phyloP scores from a whole-genome alignment of 2,113 vertebrate genomes.

The Amphiprion percula region DNA sequence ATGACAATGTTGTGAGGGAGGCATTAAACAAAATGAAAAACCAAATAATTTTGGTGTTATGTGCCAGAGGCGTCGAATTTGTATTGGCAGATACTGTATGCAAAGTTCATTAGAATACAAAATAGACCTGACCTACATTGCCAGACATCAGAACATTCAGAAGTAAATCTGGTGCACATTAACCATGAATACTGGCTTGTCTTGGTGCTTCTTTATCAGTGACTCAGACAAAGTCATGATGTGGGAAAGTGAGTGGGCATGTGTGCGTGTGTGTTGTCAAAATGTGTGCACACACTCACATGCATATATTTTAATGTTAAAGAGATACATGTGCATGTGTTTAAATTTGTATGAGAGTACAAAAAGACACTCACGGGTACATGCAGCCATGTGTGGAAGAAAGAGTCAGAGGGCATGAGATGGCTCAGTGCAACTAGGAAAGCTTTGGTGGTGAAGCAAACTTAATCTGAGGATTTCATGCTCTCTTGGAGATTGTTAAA shows the following conservation, averaged over 20 bases:
- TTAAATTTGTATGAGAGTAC: slow-evolving; percentile 32
- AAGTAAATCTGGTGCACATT: slow-evolving; percentile 49
- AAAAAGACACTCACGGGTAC: slow-evolving; percentile 30
- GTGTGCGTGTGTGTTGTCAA: slow-evolving; percentile 29
- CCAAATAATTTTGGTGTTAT: slow-evolving; percentile 27
- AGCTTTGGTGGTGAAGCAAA: slow-evolving; percentile 64
- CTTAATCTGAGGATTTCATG: slow-evolving; percentile 68
- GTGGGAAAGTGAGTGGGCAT: slow-evolving; percentile 60
- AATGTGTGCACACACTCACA: slow-evolving; percentile 19
- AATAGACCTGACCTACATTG: slow-evolving; percentile 64
- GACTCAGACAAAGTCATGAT: slow-evolving; percentile 69
- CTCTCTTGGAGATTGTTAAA: slow-evolving; percentile 65
- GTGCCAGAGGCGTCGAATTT: slow-evolving; percentile 32
- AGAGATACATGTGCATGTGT: slow-evolving; percentile 7
- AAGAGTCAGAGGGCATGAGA: slow-evolving; percentile 47
- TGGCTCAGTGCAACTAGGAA: slow-evolving; percentile 41
- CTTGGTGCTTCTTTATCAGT: slow-evolving; percentile 44
- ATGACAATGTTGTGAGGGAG: slow-evolving; percentile 38
- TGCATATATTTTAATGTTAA: slow-evolving; percentile 40
- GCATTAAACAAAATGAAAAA: slow-evolving; percentile 54
- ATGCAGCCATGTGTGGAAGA: slow-evolving; percentile 47
- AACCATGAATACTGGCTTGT: slow-evolving; percentile 33
- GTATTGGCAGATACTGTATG: slow-evolving; percentile 34
- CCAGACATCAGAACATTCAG: slow-evolving; percentile 47
- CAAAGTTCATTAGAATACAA: slow-evolving; percentile 60